Evolutionary conservation across 2,113 vertebrate genomes (phyloP).

Genomic region (Camelus bactrianus): DNA sequence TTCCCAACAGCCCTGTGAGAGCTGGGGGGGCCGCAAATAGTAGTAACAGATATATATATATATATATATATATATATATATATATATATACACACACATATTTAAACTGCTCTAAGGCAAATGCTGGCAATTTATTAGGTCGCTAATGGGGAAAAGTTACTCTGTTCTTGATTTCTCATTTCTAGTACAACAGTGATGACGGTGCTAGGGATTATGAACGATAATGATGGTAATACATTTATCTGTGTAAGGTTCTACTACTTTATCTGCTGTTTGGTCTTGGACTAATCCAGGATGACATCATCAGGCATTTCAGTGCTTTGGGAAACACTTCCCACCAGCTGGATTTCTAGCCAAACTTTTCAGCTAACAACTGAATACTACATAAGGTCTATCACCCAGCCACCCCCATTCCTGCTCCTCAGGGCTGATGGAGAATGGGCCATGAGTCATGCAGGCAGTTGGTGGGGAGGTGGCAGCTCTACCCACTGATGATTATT

Average conservation of each 20-base stretch:
- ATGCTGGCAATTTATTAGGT: neutral
- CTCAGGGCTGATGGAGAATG: neutral
- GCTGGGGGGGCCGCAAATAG: neutral
- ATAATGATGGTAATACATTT: neutral
- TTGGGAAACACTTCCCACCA: slow-evolving; percentile 17
- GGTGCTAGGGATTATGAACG: neutral
- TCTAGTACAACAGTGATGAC: neutral
- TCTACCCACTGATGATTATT: slow-evolving; percentile 36
- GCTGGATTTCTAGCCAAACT: slow-evolving; percentile 14
- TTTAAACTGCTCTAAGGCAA: neutral
- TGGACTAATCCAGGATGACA: neutral
- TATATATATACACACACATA: neutral
- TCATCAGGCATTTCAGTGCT: neutral
- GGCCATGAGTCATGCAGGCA: slow-evolving; percentile 60
- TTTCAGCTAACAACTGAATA: slow-evolving; percentile 9
- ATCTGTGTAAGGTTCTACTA: neutral
- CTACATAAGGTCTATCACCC: slow-evolving; percentile 19
- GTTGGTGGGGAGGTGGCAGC: slow-evolving; percentile 64
- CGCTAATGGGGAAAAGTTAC: slow-evolving; percentile 11
- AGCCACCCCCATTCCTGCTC: slow-evolving; percentile 8
- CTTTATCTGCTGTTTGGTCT: neutral
- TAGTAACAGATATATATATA: neutral
- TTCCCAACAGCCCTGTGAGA: neutral
- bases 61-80: no score
- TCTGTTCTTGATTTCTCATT: neutral